Conservation (phyloP, 2,888 invertebrate genomes). For the Ormyrus nitidulus region DNA sequence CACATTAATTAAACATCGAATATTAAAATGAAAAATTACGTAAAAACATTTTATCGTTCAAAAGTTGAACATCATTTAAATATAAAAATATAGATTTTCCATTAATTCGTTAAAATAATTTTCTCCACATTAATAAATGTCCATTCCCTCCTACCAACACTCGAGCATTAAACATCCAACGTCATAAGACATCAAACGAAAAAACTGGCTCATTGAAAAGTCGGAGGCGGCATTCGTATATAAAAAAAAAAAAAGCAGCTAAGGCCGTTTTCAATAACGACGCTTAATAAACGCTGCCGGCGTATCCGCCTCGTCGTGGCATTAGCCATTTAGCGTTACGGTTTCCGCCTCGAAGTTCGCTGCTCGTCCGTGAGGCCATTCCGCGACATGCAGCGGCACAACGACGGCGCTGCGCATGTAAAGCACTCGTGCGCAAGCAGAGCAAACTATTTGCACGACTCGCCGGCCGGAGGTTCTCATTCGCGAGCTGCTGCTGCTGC, state of each 20-base stretch:
- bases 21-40: too few relatives aligned
- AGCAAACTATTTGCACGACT: slow-evolving; percentile 16
- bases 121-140: background rate
- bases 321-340: slow-evolving; percentile 48
- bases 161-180: background rate
- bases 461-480: background rate
- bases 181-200: background rate
- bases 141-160: background rate
- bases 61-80: too few relatives aligned
- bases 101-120: background rate
- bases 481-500: background rate
- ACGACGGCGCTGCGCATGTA: slow-evolving; percentile 4
- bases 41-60: too few relatives aligned
- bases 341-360: slow-evolving; percentile 43
- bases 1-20: too few relatives aligned
- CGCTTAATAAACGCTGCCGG: slow-evolving; percentile 8
- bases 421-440: background rate
- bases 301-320: slow-evolving; percentile 14
- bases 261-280: too few relatives aligned
- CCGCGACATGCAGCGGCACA: slow-evolving; percentile 10
- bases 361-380: slow-evolving; percentile 26
- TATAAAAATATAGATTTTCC: too few relatives aligned
- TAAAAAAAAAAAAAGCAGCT: too few relatives aligned
- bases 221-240: too few relatives aligned
- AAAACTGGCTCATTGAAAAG: too few relatives aligned